Evolutionary conservation across 2,113 vertebrate species (phyloP).

Genomic region (Scomber colias): DNA sequence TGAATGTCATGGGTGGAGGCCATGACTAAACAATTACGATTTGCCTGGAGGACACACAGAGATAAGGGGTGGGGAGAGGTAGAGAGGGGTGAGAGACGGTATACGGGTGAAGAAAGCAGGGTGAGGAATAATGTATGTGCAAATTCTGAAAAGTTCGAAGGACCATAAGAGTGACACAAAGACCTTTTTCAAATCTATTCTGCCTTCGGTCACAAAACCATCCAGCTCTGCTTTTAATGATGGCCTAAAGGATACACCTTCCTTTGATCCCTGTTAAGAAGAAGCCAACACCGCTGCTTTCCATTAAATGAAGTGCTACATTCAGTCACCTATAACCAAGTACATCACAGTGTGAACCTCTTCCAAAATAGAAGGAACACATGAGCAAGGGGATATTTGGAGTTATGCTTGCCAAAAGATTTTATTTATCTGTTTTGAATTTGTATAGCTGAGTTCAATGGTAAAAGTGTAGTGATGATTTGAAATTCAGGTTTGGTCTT

Average conservation of each 20-base stretch:
- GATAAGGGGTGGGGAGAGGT: conserved; percentile 3
- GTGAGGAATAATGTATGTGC: not conserved
- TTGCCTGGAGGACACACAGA: conserved; percentile 87
- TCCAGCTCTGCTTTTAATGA: conserved; percentile 18
- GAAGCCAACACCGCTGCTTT: conserved; percentile 2
- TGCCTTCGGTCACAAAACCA: conserved; percentile 13
- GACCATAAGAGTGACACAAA: not conserved
- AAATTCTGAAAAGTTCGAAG: conserved; percentile 19
- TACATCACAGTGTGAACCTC: not conserved
- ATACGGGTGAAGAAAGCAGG: not conserved
- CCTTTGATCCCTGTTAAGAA: conserved; percentile 19
- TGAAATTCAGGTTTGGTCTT: not conserved
- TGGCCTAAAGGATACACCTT: not conserved
- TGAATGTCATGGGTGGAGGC: conserved; percentile 98
- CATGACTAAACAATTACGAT: conserved; percentile 97
- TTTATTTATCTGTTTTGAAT: not conserved
- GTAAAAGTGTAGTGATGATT: not conserved
- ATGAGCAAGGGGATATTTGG: not conserved
- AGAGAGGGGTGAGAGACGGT: not conserved
- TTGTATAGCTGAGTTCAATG: not conserved
- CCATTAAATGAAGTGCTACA: conserved; percentile 24
- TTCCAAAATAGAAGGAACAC: conserved; percentile 24
- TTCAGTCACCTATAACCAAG: not conserved
- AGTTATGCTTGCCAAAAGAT: conserved; percentile 7
- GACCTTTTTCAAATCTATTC: not conserved